Evolutionary conservation across 2,888 invertebrate species (phyloP).

Genomic region (Drosophila rubida): DNA sequence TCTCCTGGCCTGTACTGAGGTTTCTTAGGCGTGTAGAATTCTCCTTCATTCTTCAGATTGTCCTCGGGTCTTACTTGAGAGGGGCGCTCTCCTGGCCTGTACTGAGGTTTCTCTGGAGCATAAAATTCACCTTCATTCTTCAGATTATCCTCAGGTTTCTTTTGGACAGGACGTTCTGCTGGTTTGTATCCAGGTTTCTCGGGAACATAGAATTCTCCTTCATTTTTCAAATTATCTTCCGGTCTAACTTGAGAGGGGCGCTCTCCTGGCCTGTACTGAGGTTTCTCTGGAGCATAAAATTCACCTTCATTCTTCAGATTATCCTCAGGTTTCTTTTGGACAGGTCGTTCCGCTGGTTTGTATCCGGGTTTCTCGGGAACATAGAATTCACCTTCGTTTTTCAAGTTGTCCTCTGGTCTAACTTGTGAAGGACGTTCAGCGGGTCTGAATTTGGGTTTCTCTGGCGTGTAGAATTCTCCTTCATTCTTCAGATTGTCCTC

Average conservation of each 20-base stretch:
- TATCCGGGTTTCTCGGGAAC: slow-evolving; percentile 84
- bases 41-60: slow-evolving; percentile 84
- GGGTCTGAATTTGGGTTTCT: slow-evolving; percentile 84
- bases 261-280: slow-evolving; percentile 85
- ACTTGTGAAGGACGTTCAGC: slow-evolving; percentile 85
- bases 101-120: slow-evolving; percentile 50
- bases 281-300: slow-evolving; percentile 83
- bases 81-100: slow-evolving; percentile 85
- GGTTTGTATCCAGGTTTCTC: slow-evolving; percentile 85
- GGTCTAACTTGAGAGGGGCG: slow-evolving; percentile 85
- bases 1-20: slow-evolving; percentile 85
- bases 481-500: slow-evolving; percentile 86
- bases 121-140: slow-evolving; percentile 17
- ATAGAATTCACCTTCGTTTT: slow-evolving; percentile 86
- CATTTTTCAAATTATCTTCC: slow-evolving; percentile 86
- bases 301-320: slow-evolving; percentile 87
- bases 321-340: slow-evolving; percentile 87
- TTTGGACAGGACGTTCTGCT: slow-evolving; percentile 84
- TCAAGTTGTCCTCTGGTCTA: slow-evolving; percentile 82
- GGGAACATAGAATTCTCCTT: slow-evolving; percentile 87
- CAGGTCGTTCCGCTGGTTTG: slow-evolving; percentile 85
- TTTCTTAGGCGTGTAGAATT: slow-evolving; percentile 86
- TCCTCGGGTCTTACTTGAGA: slow-evolving; percentile 5
- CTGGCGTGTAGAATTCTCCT: slow-evolving; percentile 86
- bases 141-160: slow-evolving; percentile 85